phyloP scores from a whole-genome alignment of 1,140 invertebrate species.

The Eueides isabella region DNA sequence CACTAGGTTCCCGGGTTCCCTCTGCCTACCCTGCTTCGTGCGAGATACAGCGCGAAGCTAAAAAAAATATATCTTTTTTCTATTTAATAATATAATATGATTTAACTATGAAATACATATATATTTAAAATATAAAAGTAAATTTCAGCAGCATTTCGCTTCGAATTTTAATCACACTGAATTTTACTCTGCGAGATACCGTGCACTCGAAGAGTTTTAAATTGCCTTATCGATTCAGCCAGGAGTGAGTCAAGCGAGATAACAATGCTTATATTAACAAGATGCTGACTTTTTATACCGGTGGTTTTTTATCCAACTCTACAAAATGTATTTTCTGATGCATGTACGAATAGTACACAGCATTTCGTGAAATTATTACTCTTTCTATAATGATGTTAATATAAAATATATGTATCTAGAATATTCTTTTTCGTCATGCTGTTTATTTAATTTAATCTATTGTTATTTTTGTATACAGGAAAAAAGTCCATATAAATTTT shows the following conservation, averaged over 20 bases:
- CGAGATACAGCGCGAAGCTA: no score
- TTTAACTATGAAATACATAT: no score
- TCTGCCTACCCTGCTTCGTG: no score
- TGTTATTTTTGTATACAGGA: not conserved
- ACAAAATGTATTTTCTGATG: not conserved
- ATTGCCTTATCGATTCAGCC: conserved; percentile 16
- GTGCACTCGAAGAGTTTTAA: conserved; percentile 20
- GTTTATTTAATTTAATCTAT: not conserved
- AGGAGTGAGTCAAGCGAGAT: conserved; percentile 19
- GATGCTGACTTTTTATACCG: conserved; percentile 20
- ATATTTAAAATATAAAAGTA: no score
- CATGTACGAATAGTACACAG: not conserved
- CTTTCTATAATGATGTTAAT: not conserved
- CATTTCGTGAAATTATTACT: not conserved
- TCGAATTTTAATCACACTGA: not conserved
- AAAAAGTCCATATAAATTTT: not conserved
- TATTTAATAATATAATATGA: no score
- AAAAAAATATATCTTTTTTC: no score
- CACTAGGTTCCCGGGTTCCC: no score
- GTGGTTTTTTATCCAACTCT: not conserved
- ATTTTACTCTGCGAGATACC: not conserved
- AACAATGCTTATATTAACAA: conserved; percentile 20
- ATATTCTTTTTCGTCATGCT: not conserved
- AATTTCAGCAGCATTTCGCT: not conserved
- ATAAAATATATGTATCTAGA: not conserved